Base-by-base conservation (phyloP, 2,797 vertebrate genomes). In the Halcyon leucocephala region DNA sequence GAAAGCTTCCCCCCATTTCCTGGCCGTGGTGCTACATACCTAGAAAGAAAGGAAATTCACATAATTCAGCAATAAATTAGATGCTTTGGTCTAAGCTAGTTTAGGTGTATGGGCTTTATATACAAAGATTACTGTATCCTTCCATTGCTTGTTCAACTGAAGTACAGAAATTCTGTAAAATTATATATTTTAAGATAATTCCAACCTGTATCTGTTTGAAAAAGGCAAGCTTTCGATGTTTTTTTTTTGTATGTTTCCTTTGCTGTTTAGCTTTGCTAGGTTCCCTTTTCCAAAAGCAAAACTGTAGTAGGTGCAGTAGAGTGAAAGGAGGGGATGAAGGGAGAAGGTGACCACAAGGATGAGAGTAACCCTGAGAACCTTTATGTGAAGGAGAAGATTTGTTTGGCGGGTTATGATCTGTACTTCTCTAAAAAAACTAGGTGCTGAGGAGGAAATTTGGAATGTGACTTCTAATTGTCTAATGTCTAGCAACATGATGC, bases 401-500 rank as follows among this genome's bases (percentile, higher is more conserved):
- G 20, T 51, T 69, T 54, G 57, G 25, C 29, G 35, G 48, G 10
- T 44, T 28, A 8, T 15, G 9, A 14, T 44, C 31, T 13, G 10
- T 52, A 2, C 20, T 46, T 44, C 35, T 14, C 37, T 41, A n/a
- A 28, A 35, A 25, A 20, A 3, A 5, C 2, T 9, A 54, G 44
- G 9, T 64, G 10, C 31, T 7, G 15, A 48, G 65, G 49, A 71
- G 70, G 51, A 44, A n/a, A 39, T 33, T 2, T 42, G 58, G 24
- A 31, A 19, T 31, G 17, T 72, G 46, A 10, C 8, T 58, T 15
- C 64, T 10, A 13, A 3, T 12, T 24, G 10, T 14, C 41, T 70
- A 3, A 48, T 20, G 14, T 61, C 22, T 18, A 26, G n/a, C 41
- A 57, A 16, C 0, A 0, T 9, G 20, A 14, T 25, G 41, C 37